Conservation (phyloP, 2,888 invertebrate genomes). For the Germaria angustata region DNA sequence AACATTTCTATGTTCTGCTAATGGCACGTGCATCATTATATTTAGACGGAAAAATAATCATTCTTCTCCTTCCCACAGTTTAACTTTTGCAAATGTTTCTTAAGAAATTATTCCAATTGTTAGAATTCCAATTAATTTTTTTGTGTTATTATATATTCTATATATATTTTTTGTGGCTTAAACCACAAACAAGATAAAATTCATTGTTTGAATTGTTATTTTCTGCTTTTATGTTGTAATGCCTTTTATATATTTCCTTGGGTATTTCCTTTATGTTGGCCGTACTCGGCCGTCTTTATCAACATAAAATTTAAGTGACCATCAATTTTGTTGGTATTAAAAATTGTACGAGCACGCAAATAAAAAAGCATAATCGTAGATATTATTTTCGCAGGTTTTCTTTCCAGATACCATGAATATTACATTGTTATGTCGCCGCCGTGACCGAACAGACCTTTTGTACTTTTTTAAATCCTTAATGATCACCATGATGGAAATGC, state of each 20-base stretch:
- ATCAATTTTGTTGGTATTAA: conserved; percentile 60
- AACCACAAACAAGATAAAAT: conserved; percentile 55
- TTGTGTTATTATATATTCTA: conserved; percentile 3
- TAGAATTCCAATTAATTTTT: conserved; percentile 40
- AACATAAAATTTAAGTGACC: conserved; percentile 59
- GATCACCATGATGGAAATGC: not conserved
- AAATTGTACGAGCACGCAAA: conserved; percentile 24
- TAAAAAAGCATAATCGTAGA: not conserved
- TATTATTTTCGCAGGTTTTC: not conserved
- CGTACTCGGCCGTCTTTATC: not conserved
- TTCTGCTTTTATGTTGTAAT: conserved; percentile 20
- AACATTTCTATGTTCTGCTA: too few species aligned
- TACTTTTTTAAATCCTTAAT: not conserved
- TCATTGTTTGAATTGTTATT: conserved; percentile 48
- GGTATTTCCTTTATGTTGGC: not conserved
- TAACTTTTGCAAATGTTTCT: not conserved
- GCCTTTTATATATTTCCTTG: conserved; percentile 27
- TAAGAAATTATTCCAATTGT: conserved; percentile 3
- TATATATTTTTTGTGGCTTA: conserved; percentile 10
- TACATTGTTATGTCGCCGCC: not conserved
- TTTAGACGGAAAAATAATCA: not conserved
- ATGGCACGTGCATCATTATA: not conserved
- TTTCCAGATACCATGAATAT: conserved; percentile 4
- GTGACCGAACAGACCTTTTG: conserved; percentile 14
- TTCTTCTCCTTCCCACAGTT: not conserved